phyloP scores from a whole-genome alignment of 2,113 vertebrate species.

The Phrynocephalus versicolor region DNA sequence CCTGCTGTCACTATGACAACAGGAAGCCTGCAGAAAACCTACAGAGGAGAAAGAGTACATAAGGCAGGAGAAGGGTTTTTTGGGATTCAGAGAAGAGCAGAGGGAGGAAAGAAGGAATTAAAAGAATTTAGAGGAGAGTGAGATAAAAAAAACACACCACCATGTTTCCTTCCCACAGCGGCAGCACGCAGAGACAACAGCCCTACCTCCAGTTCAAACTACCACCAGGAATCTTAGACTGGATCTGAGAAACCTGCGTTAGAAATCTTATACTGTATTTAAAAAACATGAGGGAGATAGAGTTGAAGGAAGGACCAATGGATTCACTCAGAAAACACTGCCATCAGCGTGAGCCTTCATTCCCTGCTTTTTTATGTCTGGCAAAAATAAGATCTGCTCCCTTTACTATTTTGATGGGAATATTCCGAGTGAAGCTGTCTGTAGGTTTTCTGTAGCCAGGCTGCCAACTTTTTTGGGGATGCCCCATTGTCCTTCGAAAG shows the following conservation, averaged over 20 bases:
- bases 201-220: not conserved
- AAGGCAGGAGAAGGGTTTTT: not conserved
- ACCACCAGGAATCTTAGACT: not conserved
- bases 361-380: too few species aligned
- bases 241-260: not conserved
- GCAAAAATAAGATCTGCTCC: too few species aligned
- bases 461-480: too few species aligned
- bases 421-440: not conserved
- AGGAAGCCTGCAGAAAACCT: constrained; percentile 27
- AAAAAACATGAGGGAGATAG: not conserved
- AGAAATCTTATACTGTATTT: not conserved
- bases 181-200: too few species aligned
- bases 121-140: not conserved
- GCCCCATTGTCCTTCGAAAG: too few species aligned
- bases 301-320: not conserved
- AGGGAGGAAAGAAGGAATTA: constrained; percentile 12
- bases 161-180: not conserved
- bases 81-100: not conserved
- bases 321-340: not conserved
- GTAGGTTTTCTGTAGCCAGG: not conserved
- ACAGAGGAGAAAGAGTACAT: not conserved
- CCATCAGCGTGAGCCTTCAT: too few species aligned
- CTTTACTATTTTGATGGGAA: not conserved
- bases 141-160: not conserved
- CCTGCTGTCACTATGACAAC: constrained; percentile 44